These are phyloP conservation scores for Cylindroiulus punctatus DNA, from an alignment of 2,888 invertebrate species.

Conservation along the genomic window DNA sequence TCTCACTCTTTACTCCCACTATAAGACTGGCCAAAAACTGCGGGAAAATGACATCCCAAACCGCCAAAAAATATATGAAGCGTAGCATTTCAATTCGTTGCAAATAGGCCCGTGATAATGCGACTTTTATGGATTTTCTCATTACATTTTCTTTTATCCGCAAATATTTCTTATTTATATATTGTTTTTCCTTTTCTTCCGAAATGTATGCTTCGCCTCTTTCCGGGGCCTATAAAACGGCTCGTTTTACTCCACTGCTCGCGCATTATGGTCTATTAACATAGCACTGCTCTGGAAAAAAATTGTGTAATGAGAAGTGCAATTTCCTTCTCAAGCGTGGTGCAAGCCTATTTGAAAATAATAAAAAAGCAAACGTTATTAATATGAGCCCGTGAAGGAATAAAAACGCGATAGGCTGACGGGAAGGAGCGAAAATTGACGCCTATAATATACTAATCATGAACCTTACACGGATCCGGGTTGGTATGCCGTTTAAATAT, in stretches of 20 bases:
- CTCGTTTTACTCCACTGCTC: constrained; percentile 35
- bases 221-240: constrained; percentile 26
- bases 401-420: neutral
- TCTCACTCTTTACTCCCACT: too few species aligned
- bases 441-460: constrained; percentile 17
- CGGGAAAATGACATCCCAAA: neutral
- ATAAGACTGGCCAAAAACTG: neutral
- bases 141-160: constrained; percentile 6
- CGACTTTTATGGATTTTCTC: constrained; percentile 22
- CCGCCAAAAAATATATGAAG: neutral
- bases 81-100: neutral
- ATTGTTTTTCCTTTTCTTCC: constrained; percentile 13
- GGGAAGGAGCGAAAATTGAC: neutral
- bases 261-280: constrained; percentile 51
- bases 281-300: constrained; percentile 48
- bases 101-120: neutral
- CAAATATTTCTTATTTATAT: constrained; percentile 30
- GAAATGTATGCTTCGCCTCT: neutral
- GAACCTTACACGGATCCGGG: neutral
- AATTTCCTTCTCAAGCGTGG: constrained; percentile 43
- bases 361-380: constrained; percentile 43
- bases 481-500: neutral
- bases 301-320: constrained; percentile 51
- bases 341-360: constrained; percentile 19
- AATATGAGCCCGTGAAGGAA: constrained; percentile 43